Evolutionary conservation across 2,797 vertebrate species (phyloP), one percentile per base, ranked within the genome.

Genomic region (Melanotaenia parkinsoni): DNA sequence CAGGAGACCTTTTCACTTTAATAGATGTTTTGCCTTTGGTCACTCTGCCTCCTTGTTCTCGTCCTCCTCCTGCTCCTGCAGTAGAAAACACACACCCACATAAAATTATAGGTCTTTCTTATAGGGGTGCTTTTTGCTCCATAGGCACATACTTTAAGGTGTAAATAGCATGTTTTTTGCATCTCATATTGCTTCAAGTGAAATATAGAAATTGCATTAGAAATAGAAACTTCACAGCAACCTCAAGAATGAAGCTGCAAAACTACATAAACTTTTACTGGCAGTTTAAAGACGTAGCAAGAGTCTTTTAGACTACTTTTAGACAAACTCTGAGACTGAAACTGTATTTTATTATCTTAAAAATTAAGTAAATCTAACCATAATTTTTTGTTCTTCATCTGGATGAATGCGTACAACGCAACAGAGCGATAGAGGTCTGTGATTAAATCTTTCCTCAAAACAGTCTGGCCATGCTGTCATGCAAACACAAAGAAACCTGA

Each of bases 11-110:
- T 83, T 88, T 85, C 72, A 77, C 73, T 50, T 20, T 72, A 70
- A 83, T 87, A 67, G 63, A 71, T 91, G 87, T 90, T 92, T 91
- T 85, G 78, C 77, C 74, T 64, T 53, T 14, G 18, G 32, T 53
- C 38, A n/a, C 24, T 32, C 60, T 10, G 18, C 28, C 28, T 50
- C 28, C 13, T 32, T 14, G 5, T 30, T 18, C 56, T 40, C 5
- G 32, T 11, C 60, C 26, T 54, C 37, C 58, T 58, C 24, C 58
- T 63, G n/a, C 58, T 72, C 28, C 58, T 73, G 60, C 11, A 47
- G 37, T 14, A 47, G 1, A 38, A 20, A 14, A 22, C 22, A 72
- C 43, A 35, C 24, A 71, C 43, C 40, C 22, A 53, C 60, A 82
- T 76, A 51, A 73, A 82, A 84, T 73, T 30, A 75, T 20, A 69